Evolutionary conservation across 2,113 vertebrate species (phyloP), one percentile per base, ranked within the genome.

Genomic region (Psephotus haematonotus): DNA sequence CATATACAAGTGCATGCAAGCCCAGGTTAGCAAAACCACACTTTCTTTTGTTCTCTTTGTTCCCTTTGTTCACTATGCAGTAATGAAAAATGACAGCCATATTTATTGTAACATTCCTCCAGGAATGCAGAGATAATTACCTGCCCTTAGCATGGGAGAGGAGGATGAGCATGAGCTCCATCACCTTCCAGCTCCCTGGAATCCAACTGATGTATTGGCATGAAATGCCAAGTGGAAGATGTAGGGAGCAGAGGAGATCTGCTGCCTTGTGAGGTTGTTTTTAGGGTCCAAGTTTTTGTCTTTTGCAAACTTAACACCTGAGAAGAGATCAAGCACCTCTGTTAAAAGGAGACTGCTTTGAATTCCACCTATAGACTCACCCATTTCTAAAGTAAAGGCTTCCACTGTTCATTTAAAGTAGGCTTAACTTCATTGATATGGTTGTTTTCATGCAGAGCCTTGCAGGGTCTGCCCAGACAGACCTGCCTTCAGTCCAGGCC

Each of bases 101-200:
- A 90, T 93, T 97, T 97, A 96, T 95, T 93, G 95, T 88, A 92
- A 95, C 89, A 43, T 93, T 97, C 95, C 95, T 92, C 49, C 94
- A 96, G 97, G 97, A 97, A 97, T 78, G 95, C 95, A 90, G 95
- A 94, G 92, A 96, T 97, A 97, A 97, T 96, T 97, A 96, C 94
- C 77, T 76, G 86, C 90, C 90, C 90, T 96, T 90, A 90, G 82
- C 79, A 85, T n/a, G 72, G 75, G 72, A 95, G 92, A 96, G 88
- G 60, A 86, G 88, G 93, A 84, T 0, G 8, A 91, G 75, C 20
- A 2, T 1, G 35, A 95, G 47, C 91, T 81, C 55, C 7, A 1
- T 18, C 88, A 90, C 83, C 88, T 88, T 85, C 77, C 92, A 78
- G 55, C 44, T 86, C 67, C 75, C 93, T 70, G 95, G 68, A 93